phyloP scores from a whole-genome alignment of 53 echinoderm and acorn worm species.

The Temnopleurus reevesii region DNA sequence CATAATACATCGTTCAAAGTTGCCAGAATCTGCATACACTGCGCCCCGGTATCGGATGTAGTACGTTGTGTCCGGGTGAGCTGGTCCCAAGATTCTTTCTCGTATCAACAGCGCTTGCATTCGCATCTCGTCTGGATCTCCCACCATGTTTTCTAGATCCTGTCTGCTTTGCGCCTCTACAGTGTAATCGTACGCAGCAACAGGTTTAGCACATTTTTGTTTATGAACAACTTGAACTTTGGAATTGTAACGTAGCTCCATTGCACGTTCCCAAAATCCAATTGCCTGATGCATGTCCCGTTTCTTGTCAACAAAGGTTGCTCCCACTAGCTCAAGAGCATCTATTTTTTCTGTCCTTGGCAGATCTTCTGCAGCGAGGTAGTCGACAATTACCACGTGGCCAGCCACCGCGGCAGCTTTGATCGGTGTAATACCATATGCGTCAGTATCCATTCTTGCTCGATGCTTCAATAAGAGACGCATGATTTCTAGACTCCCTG shows the following conservation, averaged over 20 bases:
- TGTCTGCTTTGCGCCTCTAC: slow-evolving; percentile 73
- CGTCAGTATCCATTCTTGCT: slow-evolving; percentile 92
- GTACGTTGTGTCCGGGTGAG: slow-evolving; percentile 98
- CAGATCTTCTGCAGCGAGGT: slow-evolving; percentile 70
- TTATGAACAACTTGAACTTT: slow-evolving; percentile 77
- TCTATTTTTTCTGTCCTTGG: slow-evolving; percentile 80
- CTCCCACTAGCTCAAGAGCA: slow-evolving; percentile 85
- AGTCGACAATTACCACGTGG: slow-evolving; percentile 92
- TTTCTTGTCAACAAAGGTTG: slow-evolving; percentile 96
- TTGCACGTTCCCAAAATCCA: slow-evolving; percentile 93
- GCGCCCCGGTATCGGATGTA: slow-evolving; percentile 97
- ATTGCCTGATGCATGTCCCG: slow-evolving; percentile 94
- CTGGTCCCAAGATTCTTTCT: slow-evolving; percentile 93
- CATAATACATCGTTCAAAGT: slow-evolving; percentile 92
- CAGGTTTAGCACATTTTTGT: slow-evolving; percentile 56
- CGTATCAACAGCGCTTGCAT: slow-evolving; percentile 98
- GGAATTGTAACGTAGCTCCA: slow-evolving; percentile 81
- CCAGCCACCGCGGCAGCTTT: slow-evolving; percentile 99
- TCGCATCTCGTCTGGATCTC: slow-evolving; percentile 96
- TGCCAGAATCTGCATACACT: slow-evolving; percentile 96
- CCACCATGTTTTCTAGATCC: slow-evolving; percentile 86
- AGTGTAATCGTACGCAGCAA: slow-evolving; percentile 87
- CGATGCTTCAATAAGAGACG: slow-evolving; percentile 78
- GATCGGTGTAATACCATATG: slow-evolving; percentile 91
- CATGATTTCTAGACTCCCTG: slow-evolving; percentile 97